Conservation (phyloP, 2,888 invertebrate genomes). For the Pegoplata infirma region DNA sequence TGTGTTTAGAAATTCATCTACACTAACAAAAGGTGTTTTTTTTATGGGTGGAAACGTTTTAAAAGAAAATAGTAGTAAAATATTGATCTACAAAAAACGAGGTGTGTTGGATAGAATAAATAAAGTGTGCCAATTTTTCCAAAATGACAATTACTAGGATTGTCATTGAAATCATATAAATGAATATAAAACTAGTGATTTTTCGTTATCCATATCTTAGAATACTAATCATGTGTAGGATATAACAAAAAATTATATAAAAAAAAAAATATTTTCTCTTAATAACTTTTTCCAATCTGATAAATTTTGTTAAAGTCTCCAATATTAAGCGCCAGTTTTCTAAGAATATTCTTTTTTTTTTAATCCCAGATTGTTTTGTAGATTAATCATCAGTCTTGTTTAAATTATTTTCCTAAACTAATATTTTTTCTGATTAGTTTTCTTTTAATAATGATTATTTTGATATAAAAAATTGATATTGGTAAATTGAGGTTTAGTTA, state of each 20-base stretch:
- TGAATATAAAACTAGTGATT: no score
- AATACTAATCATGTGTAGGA: not conserved
- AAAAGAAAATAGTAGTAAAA: not conserved
- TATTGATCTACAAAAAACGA: conserved; percentile 37
- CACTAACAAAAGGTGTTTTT: conserved; percentile 19
- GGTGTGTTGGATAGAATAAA: conserved; percentile 31
- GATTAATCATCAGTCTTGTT: conserved; percentile 26
- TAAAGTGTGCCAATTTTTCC: conserved; percentile 57
- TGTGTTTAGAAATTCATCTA: not conserved
- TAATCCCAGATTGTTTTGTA: conserved; percentile 9
- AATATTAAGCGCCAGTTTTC: conserved; percentile 9
- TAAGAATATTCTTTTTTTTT: not conserved
- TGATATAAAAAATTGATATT: not conserved
- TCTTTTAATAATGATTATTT: not conserved
- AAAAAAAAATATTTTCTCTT: conserved; percentile 6
- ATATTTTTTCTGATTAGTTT: conserved; percentile 12
- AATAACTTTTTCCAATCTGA: conserved; percentile 4
- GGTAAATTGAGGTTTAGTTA: not conserved
- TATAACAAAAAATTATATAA: not conserved
- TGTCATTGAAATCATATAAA: not conserved
- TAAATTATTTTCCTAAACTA: conserved; percentile 19
- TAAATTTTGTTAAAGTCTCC: conserved; percentile 11
- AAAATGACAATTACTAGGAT: not conserved
- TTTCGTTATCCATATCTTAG: not conserved
- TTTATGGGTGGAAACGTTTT: conserved; percentile 2